Evolutionary conservation across 2,797 vertebrate genomes (phyloP), one percentile per base, ranked within the genome.

Genomic region (Fratercula arctica): DNA sequence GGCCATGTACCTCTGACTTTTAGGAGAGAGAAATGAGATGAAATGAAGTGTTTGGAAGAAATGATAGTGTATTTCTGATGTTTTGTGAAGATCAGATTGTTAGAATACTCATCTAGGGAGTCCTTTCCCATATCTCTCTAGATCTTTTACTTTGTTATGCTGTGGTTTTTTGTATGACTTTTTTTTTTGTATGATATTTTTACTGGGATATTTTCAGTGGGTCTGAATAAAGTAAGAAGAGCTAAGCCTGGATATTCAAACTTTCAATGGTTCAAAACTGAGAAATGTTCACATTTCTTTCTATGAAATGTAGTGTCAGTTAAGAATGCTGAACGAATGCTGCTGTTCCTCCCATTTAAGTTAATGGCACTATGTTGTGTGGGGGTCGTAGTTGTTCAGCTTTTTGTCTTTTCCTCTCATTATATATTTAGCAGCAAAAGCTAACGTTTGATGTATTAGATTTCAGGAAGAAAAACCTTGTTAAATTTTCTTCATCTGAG

Each of bases 261-360:
- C 26, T 51, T 48, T 4, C 6, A 61, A 39, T 4, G 3, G 9
- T 4, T 77, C 35, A 31, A 9, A 56, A 33, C 25, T 25, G 19
- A 66, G 31, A 51, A 4, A 8, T 0, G 1, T 73, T 73, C 2
- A 0, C 8, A 1, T 76, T 89, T 74, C 20, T 46, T 41, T 19
- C 43, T 17, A 3, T 72, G 48, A 76, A 24, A 29, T 33, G 10
- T 15, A 54, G 43, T 21, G 4, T 8, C 51, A 18, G 19, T 39
- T 83, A 45, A 43, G 69, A 69, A 45, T 50, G 63, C 57, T 61
- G n/a, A 77, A 39, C 31, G 45, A 45, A 45, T 45, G 45, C 61
- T 63, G 87, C 79, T 54, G 39, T 69, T 51, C 56, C 67, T 72
- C 0, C 59, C 70, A 16, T 9, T 45, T 5, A 25, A 56, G 56